Base-by-base conservation (phyloP, 2,797 vertebrate genomes). In the Scyliorhinus canicula region DNA sequence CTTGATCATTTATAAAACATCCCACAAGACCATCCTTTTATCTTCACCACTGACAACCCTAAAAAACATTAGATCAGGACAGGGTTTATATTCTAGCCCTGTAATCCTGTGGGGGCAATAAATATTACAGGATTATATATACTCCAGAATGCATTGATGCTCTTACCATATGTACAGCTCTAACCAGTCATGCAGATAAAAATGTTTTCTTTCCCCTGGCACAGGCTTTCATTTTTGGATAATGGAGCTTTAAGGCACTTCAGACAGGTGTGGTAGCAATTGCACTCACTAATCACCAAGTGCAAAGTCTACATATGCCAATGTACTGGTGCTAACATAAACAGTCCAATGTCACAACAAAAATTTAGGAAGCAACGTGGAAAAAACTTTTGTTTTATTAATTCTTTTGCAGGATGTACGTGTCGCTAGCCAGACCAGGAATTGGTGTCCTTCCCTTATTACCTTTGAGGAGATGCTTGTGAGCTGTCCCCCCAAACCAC, bases 141-240 rank as follows among this genome's bases (percentile, higher is more conserved):
- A 63, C 21, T 91, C 57, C 57, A 91, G 60, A 91, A 91, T 44
- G n/a, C 60, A 44, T 65, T 91, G 60, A 65, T 44, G 60, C 57
- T 65, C 60, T 91, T 63, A 60, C 60, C 88, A 91, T 91, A 63
- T n/a, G 21, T 40, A 63, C 57, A 91, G 55, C 86, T 60, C 55
- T n/a, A 90, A 60, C 40, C 86, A 90, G 86, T 90, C 52, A 90
- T 60, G 86, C 55, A 90, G 86, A 90, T 90, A 90, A 90, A 90
- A 57, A 60, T 90, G 86, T 90, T 90, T 90, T 60, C 55, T 40
- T 6, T 82, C 79, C 71, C 40, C 79, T 24, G 79, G 40, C 79
- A 60, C 55, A 90, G 35, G 6, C 7, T 1, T 40, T 60, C 35
- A 40, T 40, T 90, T 63, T 60, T 63, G 57, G 60, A 65, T 91